Evolutionary conservation across 2,888 invertebrate species (phyloP).

Genomic region (Caenorhabditis wallacei): DNA sequence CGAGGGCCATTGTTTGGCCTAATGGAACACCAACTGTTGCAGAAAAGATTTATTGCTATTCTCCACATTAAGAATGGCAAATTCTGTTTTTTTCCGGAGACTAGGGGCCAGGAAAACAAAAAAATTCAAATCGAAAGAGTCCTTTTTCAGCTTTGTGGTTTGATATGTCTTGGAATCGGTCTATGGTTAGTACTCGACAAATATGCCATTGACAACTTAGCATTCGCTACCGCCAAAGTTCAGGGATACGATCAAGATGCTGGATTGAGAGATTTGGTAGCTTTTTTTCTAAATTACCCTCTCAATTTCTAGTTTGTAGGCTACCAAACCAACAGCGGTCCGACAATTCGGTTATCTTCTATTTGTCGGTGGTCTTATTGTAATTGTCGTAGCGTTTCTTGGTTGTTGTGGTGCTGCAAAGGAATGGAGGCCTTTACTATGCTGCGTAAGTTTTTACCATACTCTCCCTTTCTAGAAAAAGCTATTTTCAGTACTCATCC

Average conservation of each 20-base stretch:
- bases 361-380: slow-evolving; percentile 80
- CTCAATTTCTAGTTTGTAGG: too few relatives aligned
- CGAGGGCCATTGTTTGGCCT: slow-evolving; percentile 42
- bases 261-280: slow-evolving; percentile 79
- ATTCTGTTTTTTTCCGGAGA: too few relatives aligned
- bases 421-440: slow-evolving; percentile 83
- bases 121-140: too few relatives aligned
- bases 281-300: too few relatives aligned
- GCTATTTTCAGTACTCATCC: slow-evolving; percentile 80
- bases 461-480: too few relatives aligned
- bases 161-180: slow-evolving; percentile 82
- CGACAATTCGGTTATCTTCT: slow-evolving; percentile 81
- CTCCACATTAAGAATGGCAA: too few relatives aligned
- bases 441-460: slow-evolving; percentile 75
- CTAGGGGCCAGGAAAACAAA: too few relatives aligned
- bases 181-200: slow-evolving; percentile 81
- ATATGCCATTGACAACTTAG: slow-evolving; percentile 81
- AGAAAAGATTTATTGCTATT: slow-evolving; percentile 8
- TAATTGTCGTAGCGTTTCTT: slow-evolving; percentile 82
- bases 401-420: slow-evolving; percentile 83
- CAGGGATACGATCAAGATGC: slow-evolving; percentile 81
- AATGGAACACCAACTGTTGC: slow-evolving; percentile 55
- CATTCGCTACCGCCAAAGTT: slow-evolving; percentile 78
- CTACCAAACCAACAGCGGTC: slow-evolving; percentile 78
- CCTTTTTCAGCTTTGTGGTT: slow-evolving; percentile 80